Evolutionary conservation across 2,797 vertebrate species (phyloP).

Genomic region (Betta splendens): DNA sequence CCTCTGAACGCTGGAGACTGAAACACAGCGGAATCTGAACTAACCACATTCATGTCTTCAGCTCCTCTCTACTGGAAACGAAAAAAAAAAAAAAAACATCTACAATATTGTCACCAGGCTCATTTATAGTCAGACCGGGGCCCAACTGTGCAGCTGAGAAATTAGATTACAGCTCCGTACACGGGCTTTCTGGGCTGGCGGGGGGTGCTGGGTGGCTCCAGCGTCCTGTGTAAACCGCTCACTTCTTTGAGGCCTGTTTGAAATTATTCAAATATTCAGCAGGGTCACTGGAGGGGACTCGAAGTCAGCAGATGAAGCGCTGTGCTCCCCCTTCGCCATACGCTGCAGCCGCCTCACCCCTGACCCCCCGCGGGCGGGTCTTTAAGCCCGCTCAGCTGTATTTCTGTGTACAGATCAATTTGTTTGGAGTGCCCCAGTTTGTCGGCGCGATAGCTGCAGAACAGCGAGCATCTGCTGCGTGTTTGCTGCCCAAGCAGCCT

Average conservation of each 20-base stretch:
- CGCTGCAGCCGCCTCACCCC: constrained; percentile 52
- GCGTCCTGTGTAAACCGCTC: constrained; percentile 48
- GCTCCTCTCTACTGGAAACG: background rate
- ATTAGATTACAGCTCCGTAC: constrained; percentile 11
- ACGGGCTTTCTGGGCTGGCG: constrained; percentile 8
- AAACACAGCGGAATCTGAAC: constrained; percentile 3
- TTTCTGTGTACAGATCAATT: constrained; percentile 65
- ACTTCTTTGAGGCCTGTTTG: constrained; percentile 48
- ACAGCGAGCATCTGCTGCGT: constrained; percentile 59
- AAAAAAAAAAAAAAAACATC: background rate
- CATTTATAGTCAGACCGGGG: constrained; percentile 21
- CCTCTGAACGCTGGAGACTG: background rate
- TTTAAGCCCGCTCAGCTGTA: constrained; percentile 59
- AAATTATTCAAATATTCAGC: constrained; percentile 66
- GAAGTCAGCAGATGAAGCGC: constrained; percentile 63
- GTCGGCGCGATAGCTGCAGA: constrained; percentile 55
- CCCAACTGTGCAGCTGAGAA: constrained; percentile 33
- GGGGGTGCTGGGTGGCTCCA: constrained; percentile 17
- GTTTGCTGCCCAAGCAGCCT: constrained; percentile 43
- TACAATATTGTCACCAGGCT: constrained; percentile 14
- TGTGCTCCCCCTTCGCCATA: constrained; percentile 21
- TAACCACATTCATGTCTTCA: constrained; percentile 11
- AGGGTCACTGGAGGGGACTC: constrained; percentile 60
- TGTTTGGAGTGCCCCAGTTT: constrained; percentile 45
- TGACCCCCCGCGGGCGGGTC: constrained; percentile 57